Evolutionary conservation across 2,113 vertebrate species (phyloP), one percentile per base, ranked within the genome.

Genomic region (Cavia aperea): DNA sequence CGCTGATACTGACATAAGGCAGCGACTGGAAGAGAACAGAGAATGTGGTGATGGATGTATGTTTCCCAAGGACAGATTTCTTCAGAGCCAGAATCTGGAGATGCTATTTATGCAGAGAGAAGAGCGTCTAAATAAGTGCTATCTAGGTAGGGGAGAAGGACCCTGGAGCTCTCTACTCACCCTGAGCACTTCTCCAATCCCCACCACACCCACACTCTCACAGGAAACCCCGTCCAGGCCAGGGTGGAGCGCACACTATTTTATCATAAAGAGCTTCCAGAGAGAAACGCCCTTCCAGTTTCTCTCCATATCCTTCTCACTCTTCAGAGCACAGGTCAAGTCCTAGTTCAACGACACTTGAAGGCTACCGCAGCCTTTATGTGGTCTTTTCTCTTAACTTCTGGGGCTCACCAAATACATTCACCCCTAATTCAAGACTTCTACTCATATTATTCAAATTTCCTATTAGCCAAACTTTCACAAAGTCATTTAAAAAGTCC

Each of bases 391-490:
- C n/a, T 94, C 31, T 75, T 24, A 92, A 88, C 60, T 73, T 94
- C 58, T 81, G 72, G 70, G 39, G 81, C 43, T 93, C 49, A 92
- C 7, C 7, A 62, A 39, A 5, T 63, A 11, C 10, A 46, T 63
- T 58, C n/a, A 56, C 23, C 81, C 33, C 33, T 51, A 58, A 13
- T 66, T 73, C 33, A 49, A n/a, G 23, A 81, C 66, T 5, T 81
- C 10, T n/a, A 21, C 21, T 77, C 26, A 56, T 33, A 90, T 62
- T 90, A 81, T 93, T 85, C 56, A 46, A 11, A 84, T 72, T 92
- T 95, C 88, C 51, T 88, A 90, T 49, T 73, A 94, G 75, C 7
- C 77, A 92, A 93, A 91, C 18, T 39, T 89, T 33, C 81, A 92
- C n/a, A 90, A 81, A 92, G 49, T 49, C 70, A 95, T 26, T 36